Evolutionary conservation across 2,797 vertebrate genomes (phyloP), one percentile per base, ranked within the genome.

Genomic region (Podarcis lilfordi): DNA sequence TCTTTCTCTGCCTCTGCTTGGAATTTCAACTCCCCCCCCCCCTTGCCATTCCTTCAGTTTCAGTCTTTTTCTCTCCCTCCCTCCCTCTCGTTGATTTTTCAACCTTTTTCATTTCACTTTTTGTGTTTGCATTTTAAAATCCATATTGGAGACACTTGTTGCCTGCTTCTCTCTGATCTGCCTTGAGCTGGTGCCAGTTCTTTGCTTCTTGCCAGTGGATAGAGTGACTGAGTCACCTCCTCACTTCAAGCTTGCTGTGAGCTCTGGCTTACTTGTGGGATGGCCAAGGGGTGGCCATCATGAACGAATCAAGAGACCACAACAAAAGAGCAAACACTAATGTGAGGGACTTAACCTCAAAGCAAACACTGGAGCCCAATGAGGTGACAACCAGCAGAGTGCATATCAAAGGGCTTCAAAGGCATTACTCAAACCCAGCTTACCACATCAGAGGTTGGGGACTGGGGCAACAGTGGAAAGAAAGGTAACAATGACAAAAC

Each of bases 81-180:
- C 64, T 75, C 50, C 29, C 11, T 50, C 15, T 3, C 2, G 29
- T 35, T 79, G 55, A 29, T 66, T 75, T 87, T 74, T 37, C 35
- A 21, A 32, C 45, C 35, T 95, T 95, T 93, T 72, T 93, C 68
- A 89, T 96, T 97, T 96, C 92, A 81, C 89, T 94, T 92, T 55
- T 94, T 95, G 89, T 93, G 90, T 87, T 92, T 93, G 89, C 87
- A 90, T 95, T 94, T 95, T 93, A 77, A 96, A 96, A 97, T 94
- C 91, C 95, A 95, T 96, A 95, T 96, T 97, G 96, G 91, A 96
- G 95, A 94, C 96, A 97, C 96, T 97, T 96, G 96, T 96, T 97
- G 95, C 95, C 95, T 89, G 91, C 94, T 82, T 82, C 71, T 27
- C 95, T 95, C 94, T 94, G 95, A 96, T 97, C 95, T 96, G 93